Evolutionary conservation across 2,888 invertebrate genomes (phyloP).

Genomic region (Micropterix aruncella): DNA sequence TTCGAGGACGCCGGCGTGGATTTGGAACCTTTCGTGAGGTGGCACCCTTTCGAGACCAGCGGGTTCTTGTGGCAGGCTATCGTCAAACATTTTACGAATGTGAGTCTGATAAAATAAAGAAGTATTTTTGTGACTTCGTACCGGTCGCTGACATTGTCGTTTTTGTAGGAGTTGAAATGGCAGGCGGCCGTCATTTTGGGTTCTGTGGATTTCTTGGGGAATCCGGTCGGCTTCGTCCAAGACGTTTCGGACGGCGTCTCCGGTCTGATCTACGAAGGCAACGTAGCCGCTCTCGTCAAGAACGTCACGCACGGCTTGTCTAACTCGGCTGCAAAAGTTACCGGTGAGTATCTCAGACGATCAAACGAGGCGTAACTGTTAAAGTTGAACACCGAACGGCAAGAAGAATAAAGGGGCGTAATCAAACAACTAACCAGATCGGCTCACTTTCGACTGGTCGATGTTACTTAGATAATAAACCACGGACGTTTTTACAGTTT

Average conservation of each 20-base stretch:
- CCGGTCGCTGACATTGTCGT: no score
- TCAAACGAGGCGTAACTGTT: no score
- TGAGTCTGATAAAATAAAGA: conserved; percentile 19
- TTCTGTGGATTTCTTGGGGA: conserved; percentile 95
- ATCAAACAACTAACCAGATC: no score
- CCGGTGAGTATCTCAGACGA: no score
- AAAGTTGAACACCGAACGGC: no score
- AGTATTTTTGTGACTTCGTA: not conserved
- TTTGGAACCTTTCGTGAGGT: conserved; percentile 73
- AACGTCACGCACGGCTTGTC: conserved; percentile 96
- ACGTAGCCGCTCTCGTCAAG: conserved; percentile 80
- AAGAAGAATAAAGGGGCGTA: no score
- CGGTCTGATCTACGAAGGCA: conserved; percentile 84
- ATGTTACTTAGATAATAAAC: no score
- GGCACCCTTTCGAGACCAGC: conserved; percentile 85
- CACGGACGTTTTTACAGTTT: no score
- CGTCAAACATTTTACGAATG: conserved; percentile 74
- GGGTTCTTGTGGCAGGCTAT: conserved; percentile 71
- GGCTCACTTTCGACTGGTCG: no score
- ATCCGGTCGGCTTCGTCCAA: conserved; percentile 89
- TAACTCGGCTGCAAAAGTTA: conserved; percentile 93
- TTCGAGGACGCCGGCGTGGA: conserved; percentile 96
- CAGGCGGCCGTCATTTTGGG: conserved; percentile 93
- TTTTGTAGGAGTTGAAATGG: conserved; percentile 70
- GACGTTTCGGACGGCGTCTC: conserved; percentile 93